Evolutionary conservation across 35 echinoderm and acorn worm species (phyloP), one percentile per base, ranked within the genome.

Genomic region (Lytechinus pictus): DNA sequence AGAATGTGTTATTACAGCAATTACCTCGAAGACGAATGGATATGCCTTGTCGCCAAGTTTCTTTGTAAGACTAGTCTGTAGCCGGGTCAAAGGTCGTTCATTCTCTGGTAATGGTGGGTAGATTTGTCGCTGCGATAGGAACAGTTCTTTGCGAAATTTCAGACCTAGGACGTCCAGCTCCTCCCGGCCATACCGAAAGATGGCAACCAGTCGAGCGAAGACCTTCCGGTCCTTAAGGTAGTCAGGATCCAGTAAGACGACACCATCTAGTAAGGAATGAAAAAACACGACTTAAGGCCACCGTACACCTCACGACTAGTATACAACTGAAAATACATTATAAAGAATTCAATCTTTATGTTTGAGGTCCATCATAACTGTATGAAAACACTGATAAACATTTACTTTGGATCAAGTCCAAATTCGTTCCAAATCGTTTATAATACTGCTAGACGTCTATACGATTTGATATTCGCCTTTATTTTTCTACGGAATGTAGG

Each of bases 1-100:
- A 16, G 19, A 66, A 12, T 66, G 11, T 16, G 60, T 4, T 89
- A 89, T 13, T 6, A 10, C 16, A 10, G 9, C 16, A 44, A 44
- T 89, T 94, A 99, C 98, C 97, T 98, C 93, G 95, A 99, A 99
- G 95, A 95, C 94, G 87, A 99, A 99, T 53, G 98, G 98, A 61
- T 97, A 96, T 5, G 98, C 98, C 95, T 95, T 99, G 54, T 96
- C 94, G 86, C 98, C 98, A 1, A 99, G 96, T 93, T 99, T 98
- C 95, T 99, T 99, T 10, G 95, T 97, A 86, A 99, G 61, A 57
- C 97, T 96, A 66, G 97, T 96, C 55, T 99, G 98, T 12, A 99
- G 88, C 52, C 97, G 96, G 19, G 98, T 98, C 94, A 97, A 54
- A 28, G 96, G 96, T 96, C 97, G 97, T 44, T 98, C 87, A 28